Conservation (phyloP, 2,113 vertebrate species). For the Psephotus haematonotus region DNA sequence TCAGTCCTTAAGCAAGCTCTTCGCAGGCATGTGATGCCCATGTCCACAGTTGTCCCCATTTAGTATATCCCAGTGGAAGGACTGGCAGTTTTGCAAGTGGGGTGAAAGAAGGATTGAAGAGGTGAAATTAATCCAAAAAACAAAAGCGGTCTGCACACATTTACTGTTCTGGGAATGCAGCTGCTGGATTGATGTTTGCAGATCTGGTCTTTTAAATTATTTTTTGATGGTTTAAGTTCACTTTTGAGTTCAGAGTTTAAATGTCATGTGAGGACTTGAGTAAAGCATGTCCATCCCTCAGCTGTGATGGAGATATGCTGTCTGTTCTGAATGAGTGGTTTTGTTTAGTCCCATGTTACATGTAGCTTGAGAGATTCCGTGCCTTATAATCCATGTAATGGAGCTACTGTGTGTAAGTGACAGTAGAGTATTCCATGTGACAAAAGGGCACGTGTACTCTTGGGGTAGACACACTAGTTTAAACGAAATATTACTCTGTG, state of each 20-base stretch:
- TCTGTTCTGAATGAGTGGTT: not conserved
- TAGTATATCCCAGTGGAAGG: not conserved
- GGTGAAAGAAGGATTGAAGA: not conserved
- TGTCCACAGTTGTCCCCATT: no score
- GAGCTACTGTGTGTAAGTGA: not conserved
- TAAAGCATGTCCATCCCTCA: not conserved
- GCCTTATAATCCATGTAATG: not conserved
- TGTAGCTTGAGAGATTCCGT: not conserved
- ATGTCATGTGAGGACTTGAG: not conserved
- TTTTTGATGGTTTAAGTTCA: not conserved
- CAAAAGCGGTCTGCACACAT: rapidly evolving
- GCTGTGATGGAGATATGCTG: not conserved
- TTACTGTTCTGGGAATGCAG: not conserved
- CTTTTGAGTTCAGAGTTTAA: not conserved
- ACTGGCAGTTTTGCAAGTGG: not conserved
- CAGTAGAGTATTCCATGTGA: not conserved
- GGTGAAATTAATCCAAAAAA: not conserved
- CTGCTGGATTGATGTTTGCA: not conserved
- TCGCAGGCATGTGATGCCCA: not conserved
- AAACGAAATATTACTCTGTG: not conserved
- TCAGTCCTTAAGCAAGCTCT: not conserved
- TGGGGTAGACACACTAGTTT: not conserved
- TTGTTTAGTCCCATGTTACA: not conserved
- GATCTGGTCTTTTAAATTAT: not conserved
- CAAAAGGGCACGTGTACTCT: not conserved